Conservation (phyloP, 2,888 invertebrate species). For the Drosophila mettleri region DNA sequence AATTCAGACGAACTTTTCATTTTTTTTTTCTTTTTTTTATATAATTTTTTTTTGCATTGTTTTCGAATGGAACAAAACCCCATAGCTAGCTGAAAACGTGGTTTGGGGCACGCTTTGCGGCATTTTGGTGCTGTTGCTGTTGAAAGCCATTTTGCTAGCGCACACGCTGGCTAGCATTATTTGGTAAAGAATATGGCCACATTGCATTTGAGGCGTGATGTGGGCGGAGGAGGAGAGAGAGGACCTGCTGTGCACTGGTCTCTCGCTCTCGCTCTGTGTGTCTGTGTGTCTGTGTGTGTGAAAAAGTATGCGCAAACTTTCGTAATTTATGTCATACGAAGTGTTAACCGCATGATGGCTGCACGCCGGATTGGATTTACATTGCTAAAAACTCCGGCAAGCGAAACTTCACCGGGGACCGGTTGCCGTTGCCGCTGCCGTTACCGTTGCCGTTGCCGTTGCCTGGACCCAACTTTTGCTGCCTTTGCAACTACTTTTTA, state of each 20-base stretch:
- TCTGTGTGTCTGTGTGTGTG: conserved; percentile 59
- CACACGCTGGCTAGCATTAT: conserved; percentile 57
- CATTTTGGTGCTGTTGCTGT: conserved; percentile 27
- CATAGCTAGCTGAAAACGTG: conserved; percentile 1
- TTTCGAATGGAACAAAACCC: conserved; percentile 34
- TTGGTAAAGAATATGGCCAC: conserved; percentile 72
- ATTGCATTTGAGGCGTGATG: conserved; percentile 42
- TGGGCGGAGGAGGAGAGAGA: neutral
- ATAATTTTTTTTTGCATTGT: conserved; percentile 22
- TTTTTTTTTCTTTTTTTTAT: conserved; percentile 22
- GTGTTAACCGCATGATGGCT: conserved; percentile 82
- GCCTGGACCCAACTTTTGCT: conserved; percentile 36
- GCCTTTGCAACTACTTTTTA: conserved; percentile 65
- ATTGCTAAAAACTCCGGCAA: conserved; percentile 69
- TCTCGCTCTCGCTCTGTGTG: conserved; percentile 5
- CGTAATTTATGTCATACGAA: conserved; percentile 82
- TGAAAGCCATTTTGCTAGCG: conserved; percentile 73
- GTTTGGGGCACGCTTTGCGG: conserved; percentile 7
- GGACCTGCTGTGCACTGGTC: conserved; percentile 22
- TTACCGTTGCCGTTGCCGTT: conserved; percentile 21
- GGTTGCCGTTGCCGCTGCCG: conserved; percentile 24
- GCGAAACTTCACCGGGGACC: conserved; percentile 61
- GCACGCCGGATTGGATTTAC: conserved; percentile 81
- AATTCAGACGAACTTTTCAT: conserved; percentile 71
- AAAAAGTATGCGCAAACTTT: conserved; percentile 81